Evolutionary conservation across 2,113 vertebrate species (phyloP), one percentile per base, ranked within the genome.

Genomic region (Seriola quinqueradiata): DNA sequence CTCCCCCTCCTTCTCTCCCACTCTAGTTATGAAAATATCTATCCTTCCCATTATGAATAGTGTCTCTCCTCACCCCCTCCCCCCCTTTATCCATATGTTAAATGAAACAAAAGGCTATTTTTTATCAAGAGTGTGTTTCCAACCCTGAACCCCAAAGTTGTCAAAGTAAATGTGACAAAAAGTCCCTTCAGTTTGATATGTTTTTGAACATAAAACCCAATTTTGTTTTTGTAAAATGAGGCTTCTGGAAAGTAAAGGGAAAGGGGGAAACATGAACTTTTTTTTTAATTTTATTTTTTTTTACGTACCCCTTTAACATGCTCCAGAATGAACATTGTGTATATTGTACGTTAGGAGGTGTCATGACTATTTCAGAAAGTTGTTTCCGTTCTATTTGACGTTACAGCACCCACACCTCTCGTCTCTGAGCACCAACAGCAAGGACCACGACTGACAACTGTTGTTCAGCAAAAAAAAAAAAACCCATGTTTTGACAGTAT

Each of bases 11-110:
- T 54, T 23, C 66, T 71, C 64, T 61, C 23, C 79, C 16, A 36
- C 50, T 83, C 84, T 92, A 88, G 85, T 89, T 88, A 89, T 77
- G 70, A 80, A 82, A 84, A 87, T 88, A 91, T 89, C 85, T 91
- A 92, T 85, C 89, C 76, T 75, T 72, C 80, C 86, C 85, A 55
- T 89, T 90, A 90, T 91, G 75, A 93, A 82, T 92, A 90, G 87
- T 84, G 60, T 46, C 60, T 13, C 83, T 17, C 61, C 55, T 46
- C n/a, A 1, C 11, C 64, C 74, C 38, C 10, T 6, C 23, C 61
- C n/a, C n/a, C 57, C 25, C 19, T 16, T 63, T 85, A 77, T 83
- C 66, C 82, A 59, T 54, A 70, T 83, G 69, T 81, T 90, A 69
- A 87, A 87, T 70, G 63, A 86, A 80, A 82, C 12, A 1, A 80